Evolutionary conservation across 2,113 vertebrate genomes (phyloP).

Genomic region (Syngnathus floridae): DNA sequence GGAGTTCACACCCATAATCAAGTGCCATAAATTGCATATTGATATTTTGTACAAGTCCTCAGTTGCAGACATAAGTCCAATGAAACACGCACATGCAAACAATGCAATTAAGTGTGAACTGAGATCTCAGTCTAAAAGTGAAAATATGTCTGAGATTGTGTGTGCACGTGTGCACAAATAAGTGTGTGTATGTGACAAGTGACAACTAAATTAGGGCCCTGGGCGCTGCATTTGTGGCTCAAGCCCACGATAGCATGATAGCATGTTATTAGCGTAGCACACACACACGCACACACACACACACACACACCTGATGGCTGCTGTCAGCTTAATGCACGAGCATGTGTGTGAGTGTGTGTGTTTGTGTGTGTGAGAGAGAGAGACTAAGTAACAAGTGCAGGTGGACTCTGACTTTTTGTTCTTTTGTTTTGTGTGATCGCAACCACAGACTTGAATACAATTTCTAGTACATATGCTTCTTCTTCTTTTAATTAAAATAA

Average conservation of each 20-base stretch:
- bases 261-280: neutral
- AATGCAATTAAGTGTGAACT: neutral
- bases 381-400: neutral
- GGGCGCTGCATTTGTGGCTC: neutral
- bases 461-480: neutral
- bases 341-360: too few species aligned
- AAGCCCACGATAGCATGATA: neutral
- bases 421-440: neutral
- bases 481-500: neutral
- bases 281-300: too few species aligned
- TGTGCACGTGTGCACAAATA: too few species aligned
- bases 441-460: neutral
- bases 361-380: neutral
- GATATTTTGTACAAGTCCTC: neutral
- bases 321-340: neutral
- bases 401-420: neutral
- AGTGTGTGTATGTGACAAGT: neutral
- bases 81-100: neutral
- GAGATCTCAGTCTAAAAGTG: neutral
- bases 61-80: neutral
- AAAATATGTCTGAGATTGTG: neutral
- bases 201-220: neutral
- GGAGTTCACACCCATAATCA: neutral
- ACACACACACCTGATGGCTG: neutral
- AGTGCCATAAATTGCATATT: neutral